Evolutionary conservation across 2,888 invertebrate species (phyloP), one percentile per base, ranked within the genome.

Genomic region (Mesoligia furuncula): DNA sequence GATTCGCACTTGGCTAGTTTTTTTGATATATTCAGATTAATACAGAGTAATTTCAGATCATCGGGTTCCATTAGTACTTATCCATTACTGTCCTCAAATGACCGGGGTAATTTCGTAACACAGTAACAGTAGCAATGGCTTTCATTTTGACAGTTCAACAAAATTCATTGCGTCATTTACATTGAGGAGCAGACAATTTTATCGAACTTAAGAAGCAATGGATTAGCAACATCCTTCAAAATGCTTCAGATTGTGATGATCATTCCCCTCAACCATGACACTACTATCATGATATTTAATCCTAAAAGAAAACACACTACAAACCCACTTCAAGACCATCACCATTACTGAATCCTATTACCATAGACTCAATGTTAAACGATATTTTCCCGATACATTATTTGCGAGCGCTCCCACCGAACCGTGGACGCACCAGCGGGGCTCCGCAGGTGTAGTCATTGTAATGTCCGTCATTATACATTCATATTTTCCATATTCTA

Each of bases 401-500:
- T 68, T 68, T 45, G 69, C 8, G 69, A 68, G 31, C 54, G 68
- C 57, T 73, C 73, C 54, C 68, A 54, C 31, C 6, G 54, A 64
- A 57, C 64, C 45, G 64, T 20, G 39, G 62, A 36, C 42, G 0
- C 54, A 31, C 64, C 73, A 73, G 73, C 68, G 69, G 57, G 57
- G 42, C 45, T 73, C 67, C 68, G 73, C 73, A 73, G 54, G 57
- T 73, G 57, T 42, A 68, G 0, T 68, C 42, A 57, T 68, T 73
- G 68, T 73, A 68, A 73, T 73, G 24, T 57, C 68, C 24, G 27
- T 68, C 73, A 73, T 73, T 68, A 68, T 54, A 27, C 13, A 67
- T 68, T 68, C 73, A 73, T 68, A 68, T 70, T 68, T 73, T 48
- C 68, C 59, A 61, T 61, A 75, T 36, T 48, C 59, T 61, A 36